These are phyloP conservation scores for Cassiopea xamachana DNA, from an alignment of 30 jellyfish, hydroid and myxozoan species.

Conservation along the genomic window DNA sequence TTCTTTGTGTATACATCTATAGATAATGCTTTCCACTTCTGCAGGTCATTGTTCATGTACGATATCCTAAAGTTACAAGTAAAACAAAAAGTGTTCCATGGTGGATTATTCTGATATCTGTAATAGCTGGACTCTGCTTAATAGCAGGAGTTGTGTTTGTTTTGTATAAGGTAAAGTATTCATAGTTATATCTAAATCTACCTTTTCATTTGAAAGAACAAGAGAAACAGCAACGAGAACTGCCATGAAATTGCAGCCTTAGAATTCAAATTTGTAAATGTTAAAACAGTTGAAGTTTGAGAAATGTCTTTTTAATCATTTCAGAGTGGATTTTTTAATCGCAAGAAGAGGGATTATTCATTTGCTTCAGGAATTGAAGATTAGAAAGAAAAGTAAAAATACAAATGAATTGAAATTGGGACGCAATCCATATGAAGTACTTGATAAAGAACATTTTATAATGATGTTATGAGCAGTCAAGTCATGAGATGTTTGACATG, in stretches of 20 bases:
- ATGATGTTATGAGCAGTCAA: not conserved
- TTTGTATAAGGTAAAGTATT: conserved; percentile 72
- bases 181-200: not conserved
- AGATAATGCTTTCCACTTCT: not conserved
- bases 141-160: conserved; percentile 88
- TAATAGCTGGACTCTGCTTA: conserved; percentile 82
- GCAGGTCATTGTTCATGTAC: conserved; percentile 12
- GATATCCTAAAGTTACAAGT: not conserved
- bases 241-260: too few species aligned
- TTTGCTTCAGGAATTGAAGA: conserved; percentile 6
- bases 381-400: not conserved
- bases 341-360: conserved; percentile 69
- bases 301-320: not conserved
- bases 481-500: not conserved
- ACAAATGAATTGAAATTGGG: not conserved
- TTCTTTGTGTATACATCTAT: too few species aligned
- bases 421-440: not conserved
- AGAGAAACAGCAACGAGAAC: too few species aligned
- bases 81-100: conserved; percentile 66
- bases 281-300: too few species aligned
- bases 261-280: too few species aligned
- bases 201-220: too few species aligned
- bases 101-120: conserved; percentile 89
- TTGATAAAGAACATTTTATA: not conserved
- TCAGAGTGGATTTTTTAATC: conserved; percentile 89